Base-by-base conservation (phyloP, 2,888 invertebrate genomes). In the Cosmopolites sordidus region DNA sequence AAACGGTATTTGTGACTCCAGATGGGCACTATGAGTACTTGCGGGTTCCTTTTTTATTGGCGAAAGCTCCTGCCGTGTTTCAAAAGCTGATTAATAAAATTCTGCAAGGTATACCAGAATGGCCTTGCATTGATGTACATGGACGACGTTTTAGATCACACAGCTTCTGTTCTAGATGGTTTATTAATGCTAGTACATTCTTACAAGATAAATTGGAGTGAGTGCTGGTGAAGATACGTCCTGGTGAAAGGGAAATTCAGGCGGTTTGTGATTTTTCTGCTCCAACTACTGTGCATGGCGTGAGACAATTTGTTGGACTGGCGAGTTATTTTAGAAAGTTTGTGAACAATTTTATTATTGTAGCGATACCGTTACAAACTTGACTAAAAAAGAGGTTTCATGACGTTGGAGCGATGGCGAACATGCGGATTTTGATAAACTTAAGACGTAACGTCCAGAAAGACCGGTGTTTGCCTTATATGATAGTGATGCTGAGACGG, bases 241-340 rank as follows among this genome's bases (percentile, higher is more conserved):
- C 61, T 8, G 41, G 40, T 14, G 18, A 15, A 12, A n/a, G 30
- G 5, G 54, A 68, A 49, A 59, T 63, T 2, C 14, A 50, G n/a
- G 11, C 63, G 66, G 1, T 62, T 71, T 0, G 1, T 12, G 29
- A 29, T n/a, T 44, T 44, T 50, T 18, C 17, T 41, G 15, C 3
- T n/a, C 43, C 43, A 8, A 22, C 22, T 5, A 22, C 16, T 43
- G 43, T 43, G 11, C 43, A 43, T 43, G 43, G 22, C 3, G 22
- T 47, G 50, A n/a, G 61, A 37, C 60, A 64, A 39, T 64, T 65
- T 58, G 6, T 66, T 11, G 60, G 60, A 1, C 51, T 64, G 29
- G 52, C 58, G 3, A 54, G 57, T 5, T 62, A 62, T 53, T 67
- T 65, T 44, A 56, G 66, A 11, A 58, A 60, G 42, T 65, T 60